A percentile compares a stretch with the other conserved stretches of the same genome.
Evolutionary conservation across 1,140 invertebrate species (phyloP).

Genomic region (Meteorus sp.): DNA sequence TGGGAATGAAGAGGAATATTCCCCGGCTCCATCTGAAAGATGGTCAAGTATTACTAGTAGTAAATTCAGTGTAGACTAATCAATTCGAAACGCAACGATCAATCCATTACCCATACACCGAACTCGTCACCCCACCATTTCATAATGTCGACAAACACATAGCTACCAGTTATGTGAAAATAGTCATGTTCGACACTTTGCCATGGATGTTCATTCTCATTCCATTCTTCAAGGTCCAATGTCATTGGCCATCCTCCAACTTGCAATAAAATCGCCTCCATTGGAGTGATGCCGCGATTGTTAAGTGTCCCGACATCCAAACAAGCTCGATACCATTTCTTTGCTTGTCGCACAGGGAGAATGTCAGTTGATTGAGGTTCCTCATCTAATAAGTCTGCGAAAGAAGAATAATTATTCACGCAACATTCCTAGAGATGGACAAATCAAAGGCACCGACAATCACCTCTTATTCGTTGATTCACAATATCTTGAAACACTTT

Average conservation of each 20-base stretch:
- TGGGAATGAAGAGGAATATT: no score
- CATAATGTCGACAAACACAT: slow-evolving; percentile 12
- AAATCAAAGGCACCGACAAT: no score
- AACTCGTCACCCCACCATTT: not conserved
- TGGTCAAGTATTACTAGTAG: no score
- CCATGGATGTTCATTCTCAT: slow-evolving; percentile 30
- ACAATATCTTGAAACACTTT: no score
- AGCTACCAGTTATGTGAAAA: slow-evolving; percentile 24
- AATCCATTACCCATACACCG: no score
- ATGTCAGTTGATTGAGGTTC: slow-evolving; percentile 20
- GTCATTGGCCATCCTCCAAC: slow-evolving; percentile 40
- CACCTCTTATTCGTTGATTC: no score
- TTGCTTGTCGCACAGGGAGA: slow-evolving; percentile 30
- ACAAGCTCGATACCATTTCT: slow-evolving; percentile 34
- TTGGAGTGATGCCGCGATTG: slow-evolving; percentile 24
- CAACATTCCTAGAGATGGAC: no score
- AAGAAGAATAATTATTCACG: not conserved
- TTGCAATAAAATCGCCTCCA: slow-evolving; percentile 29
- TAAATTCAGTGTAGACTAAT: no score
- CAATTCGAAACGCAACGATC: no score
- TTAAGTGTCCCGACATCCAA: slow-evolving; percentile 31
- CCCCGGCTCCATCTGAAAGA: no score
- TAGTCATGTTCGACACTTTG: slow-evolving; percentile 38
- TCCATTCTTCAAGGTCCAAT: slow-evolving; percentile 35
- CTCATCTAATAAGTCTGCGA: slow-evolving; percentile 28